Evolutionary conservation across 2,888 invertebrate genomes (phyloP), one percentile per base, ranked within the genome.

Genomic region (Formica aserva): DNA sequence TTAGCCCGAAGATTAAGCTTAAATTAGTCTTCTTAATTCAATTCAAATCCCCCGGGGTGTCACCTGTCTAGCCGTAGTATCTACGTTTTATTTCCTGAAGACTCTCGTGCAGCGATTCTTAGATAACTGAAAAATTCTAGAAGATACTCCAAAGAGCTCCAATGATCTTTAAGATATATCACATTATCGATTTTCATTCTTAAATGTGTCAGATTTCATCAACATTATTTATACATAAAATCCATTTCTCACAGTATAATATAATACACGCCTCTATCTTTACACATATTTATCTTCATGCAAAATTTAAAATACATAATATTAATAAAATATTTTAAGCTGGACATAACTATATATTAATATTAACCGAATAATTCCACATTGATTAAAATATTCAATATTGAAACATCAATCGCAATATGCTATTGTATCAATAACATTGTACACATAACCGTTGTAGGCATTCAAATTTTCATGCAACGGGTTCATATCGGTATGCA

Each of bases 1-100:
- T 91, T 89, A 91, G 88, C 87, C 83, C 83, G 41, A 66, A 89
- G 88, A 91, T 92, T 91, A 89, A 88, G 84, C 82, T 85, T 83
- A 88, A 89, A 92, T 90, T 92, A 89, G 89, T 88, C 89, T 89
- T 87, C 86, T 89, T 87, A 90, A 91, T 91, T 91, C 87, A 89
- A 91, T 91, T 89, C 85, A 85, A 91, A 89, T 89, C 87, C 88
- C 83, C 80, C 15, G 55, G 66, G 82, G 69, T 78, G 78, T 77
- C 83, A 63, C 35, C 84, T 66, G 77, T 82, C 69, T 66, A 83
- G 69, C 84, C 74, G 60, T 69, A 69, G 52, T 82, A 77, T 83
- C 85, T 57, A 77, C 65, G 38, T 52, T 82, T 57, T 74, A 65
- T 63, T 52, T 80, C 65, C 45, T 80, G 66, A 74, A 78, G 55